Evolutionary conservation across 2,888 invertebrate genomes (phyloP).

Genomic region (Hypomecis atomaria): DNA sequence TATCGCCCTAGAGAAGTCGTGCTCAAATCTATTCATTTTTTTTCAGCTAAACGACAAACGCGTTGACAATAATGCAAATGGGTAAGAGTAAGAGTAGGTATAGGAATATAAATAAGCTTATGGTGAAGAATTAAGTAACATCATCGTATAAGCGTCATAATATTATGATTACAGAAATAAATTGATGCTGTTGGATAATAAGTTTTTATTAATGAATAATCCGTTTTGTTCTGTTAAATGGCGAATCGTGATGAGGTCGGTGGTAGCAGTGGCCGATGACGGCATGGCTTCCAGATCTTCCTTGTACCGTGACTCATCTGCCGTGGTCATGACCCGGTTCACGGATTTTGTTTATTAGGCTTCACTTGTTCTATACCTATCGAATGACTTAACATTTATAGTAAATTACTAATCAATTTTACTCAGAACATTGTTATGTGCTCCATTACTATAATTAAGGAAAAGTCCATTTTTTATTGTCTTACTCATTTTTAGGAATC

Average conservation of each 20-base stretch:
- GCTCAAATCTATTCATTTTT: slow-evolving; percentile 3
- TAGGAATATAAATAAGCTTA: slow-evolving; percentile 34
- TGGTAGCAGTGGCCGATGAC: slow-evolving; percentile 62
- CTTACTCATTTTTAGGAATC: slow-evolving; percentile 4
- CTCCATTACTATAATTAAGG: slow-evolving; percentile 30
- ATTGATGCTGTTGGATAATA: slow-evolving; percentile 32
- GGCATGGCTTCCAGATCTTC: slow-evolving; percentile 78
- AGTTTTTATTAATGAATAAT: slow-evolving; percentile 48
- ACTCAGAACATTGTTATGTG: slow-evolving; percentile 33
- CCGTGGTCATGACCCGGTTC: slow-evolving; percentile 74
- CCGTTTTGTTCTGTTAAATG: slow-evolving; percentile 52
- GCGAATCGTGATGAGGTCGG: slow-evolving; percentile 56
- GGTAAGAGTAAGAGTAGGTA: slow-evolving; percentile 35
- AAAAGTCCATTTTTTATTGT: slow-evolving; percentile 37
- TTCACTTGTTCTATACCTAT: slow-evolving; percentile 52
- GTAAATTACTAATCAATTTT: slow-evolving; percentile 33
- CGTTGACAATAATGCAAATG: slow-evolving; percentile 27
- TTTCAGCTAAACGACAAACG: slow-evolving; percentile 1
- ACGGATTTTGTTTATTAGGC: slow-evolving; percentile 71
- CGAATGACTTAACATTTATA: slow-evolving; percentile 36
- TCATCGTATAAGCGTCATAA: slow-evolving; percentile 16
- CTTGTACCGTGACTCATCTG: slow-evolving; percentile 75
- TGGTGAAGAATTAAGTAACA: slow-evolving; percentile 39
- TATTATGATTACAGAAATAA: slow-evolving; percentile 29
- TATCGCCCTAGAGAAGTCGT: slow-evolving; percentile 13